These are phyloP conservation scores for Xiphophorus couchianus DNA, from an alignment of 2,113 vertebrate species.

Conservation along the genomic window DNA sequence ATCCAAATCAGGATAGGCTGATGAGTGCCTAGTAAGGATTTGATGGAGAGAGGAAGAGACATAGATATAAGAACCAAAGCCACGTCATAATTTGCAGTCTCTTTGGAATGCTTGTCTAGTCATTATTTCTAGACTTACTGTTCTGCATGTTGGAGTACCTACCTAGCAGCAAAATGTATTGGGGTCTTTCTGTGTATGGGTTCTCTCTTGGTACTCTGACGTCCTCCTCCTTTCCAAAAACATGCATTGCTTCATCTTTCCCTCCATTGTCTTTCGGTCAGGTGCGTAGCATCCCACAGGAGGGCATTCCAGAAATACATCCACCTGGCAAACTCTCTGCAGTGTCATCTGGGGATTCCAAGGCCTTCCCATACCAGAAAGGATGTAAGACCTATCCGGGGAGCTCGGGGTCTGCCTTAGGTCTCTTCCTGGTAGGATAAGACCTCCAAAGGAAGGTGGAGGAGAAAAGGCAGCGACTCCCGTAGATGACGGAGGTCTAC, in stretches of 20 bases:
- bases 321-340: not conserved
- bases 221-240: not conserved
- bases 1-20: constrained; percentile 39
- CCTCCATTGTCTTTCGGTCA: not conserved
- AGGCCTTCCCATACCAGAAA: too few relatives aligned
- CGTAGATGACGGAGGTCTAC: too few relatives aligned
- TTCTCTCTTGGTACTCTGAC: not conserved
- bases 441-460: too few relatives aligned
- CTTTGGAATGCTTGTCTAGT: not conserved
- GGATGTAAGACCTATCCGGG: not conserved
- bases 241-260: not conserved
- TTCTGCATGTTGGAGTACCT: not conserved
- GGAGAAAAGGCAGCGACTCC: too few relatives aligned
- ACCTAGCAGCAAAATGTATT: not conserved
- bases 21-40: constrained; percentile 38
- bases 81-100: not conserved
- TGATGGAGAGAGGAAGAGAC: constrained; percentile 19
- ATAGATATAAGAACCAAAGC: constrained; percentile 1
- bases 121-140: not conserved
- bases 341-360: too few relatives aligned
- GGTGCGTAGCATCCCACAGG: not conserved
- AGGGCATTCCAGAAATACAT: not conserved
- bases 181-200: not conserved
- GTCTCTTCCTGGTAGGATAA: not conserved
- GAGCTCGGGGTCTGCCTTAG: not conserved